Conservation (phyloP, 2,113 vertebrate species). For the Oncorhynchus clarkii region DNA sequence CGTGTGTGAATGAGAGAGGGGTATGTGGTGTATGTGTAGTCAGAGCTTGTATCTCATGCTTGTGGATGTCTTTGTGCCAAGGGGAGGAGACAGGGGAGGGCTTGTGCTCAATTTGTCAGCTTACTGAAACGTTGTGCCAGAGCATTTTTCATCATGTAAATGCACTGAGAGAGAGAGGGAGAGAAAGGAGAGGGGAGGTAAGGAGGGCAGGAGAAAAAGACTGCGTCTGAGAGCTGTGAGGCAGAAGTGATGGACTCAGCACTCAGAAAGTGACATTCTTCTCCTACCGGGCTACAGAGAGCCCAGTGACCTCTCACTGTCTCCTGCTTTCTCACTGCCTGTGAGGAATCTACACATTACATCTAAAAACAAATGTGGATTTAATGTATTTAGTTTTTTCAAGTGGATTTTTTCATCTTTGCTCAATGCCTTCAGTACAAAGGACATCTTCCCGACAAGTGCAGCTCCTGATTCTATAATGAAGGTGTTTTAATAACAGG, state of each 20-base stretch:
- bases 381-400: conserved; percentile 19
- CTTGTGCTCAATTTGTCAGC: conserved; percentile 72
- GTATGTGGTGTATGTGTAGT: conserved; percentile 11
- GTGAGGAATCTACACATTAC: conserved; percentile 32
- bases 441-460: conserved; percentile 29
- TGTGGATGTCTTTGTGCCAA: conserved; percentile 76
- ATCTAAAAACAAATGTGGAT: conserved; percentile 16
- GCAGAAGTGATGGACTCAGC: conserved; percentile 70
- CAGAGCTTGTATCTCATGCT: conserved; percentile 63
- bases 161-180: conserved; percentile 53
- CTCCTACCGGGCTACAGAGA: conserved; percentile 49
- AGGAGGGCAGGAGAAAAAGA: conserved; percentile 62
- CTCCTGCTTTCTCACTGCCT: conserved; percentile 4
- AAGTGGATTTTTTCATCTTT: conserved; percentile 32
- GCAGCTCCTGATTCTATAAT: conserved; percentile 30
- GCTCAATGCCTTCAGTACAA: conserved; percentile 29
- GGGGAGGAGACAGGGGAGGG: conserved; percentile 75
- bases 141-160: conserved; percentile 76
- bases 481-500: conserved; percentile 42
- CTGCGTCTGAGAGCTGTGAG: conserved; percentile 64
- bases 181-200: conserved; percentile 32
- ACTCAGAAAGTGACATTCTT: conserved; percentile 59
- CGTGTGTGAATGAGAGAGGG: neutral
- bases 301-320: conserved; percentile 48
- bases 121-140: conserved; percentile 56